Evolutionary conservation across 1,140 invertebrate genomes (phyloP).

Genomic region (Nilaparvata lugens): DNA sequence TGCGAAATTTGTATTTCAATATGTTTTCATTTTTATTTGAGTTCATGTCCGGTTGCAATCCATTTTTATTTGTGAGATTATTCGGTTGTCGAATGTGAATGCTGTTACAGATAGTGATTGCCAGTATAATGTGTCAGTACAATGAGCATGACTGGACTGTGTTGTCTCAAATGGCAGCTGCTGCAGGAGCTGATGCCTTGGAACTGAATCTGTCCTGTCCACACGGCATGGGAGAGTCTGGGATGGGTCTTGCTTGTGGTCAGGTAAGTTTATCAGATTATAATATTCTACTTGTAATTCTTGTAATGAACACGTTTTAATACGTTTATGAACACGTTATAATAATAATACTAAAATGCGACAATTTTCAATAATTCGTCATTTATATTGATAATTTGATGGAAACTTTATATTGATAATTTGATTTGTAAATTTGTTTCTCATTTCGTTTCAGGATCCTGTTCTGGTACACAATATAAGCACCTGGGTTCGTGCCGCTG

Average conservation of each 20-base stretch:
- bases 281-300: no score
- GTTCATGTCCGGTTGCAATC: no score
- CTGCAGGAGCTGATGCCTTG: slow-evolving; percentile 84
- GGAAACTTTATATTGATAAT: no score
- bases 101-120: slow-evolving; percentile 81
- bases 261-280: no score
- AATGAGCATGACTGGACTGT: slow-evolving; percentile 82
- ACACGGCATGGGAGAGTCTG: slow-evolving; percentile 95
- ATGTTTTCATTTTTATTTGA: no score
- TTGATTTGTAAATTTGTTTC: no score
- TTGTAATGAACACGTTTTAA: neutral
- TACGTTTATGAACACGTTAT: neutral
- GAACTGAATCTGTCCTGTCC: slow-evolving; percentile 97
- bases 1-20: no score
- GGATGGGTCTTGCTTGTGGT: slow-evolving; percentile 96
- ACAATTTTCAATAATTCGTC: no score
- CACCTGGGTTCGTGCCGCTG: slow-evolving; percentile 72
- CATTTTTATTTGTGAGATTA: no score
- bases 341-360: no score
- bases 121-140: slow-evolving; percentile 93
- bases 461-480: slow-evolving; percentile 83
- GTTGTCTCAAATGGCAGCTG: slow-evolving; percentile 67
- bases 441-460: slow-evolving; percentile 56
- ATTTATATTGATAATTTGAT: no score
- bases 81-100: no score